Evolutionary conservation across 92 coral and sea anemone genomes (phyloP).

Genomic region (Siderastrea radians): DNA sequence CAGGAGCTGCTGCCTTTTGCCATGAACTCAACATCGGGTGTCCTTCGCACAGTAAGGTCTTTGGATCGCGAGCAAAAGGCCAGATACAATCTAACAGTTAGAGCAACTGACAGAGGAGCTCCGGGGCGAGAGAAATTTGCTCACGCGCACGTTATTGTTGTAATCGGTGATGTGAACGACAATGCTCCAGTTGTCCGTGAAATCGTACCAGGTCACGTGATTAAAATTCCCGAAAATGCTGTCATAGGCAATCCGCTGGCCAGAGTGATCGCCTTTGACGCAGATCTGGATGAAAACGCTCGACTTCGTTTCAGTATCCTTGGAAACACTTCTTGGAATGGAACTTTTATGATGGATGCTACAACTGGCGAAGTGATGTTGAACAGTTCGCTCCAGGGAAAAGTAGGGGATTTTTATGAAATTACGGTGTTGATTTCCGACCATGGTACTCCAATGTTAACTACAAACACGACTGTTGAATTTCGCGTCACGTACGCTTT

Average conservation of each 20-base stretch:
- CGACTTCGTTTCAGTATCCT: constrained; percentile 5
- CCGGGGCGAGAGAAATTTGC: constrained; percentile 57
- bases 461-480: constrained; percentile 44
- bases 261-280: constrained; percentile 50
- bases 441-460: constrained; percentile 32
- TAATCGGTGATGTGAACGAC: constrained; percentile 53
- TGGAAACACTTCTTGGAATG: constrained; percentile 14
- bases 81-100: constrained; percentile 54
- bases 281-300: constrained; percentile 56
- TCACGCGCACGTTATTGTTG: constrained; percentile 29
- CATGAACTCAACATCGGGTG: constrained; percentile 51
- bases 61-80: constrained; percentile 57
- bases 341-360: constrained; percentile 34
- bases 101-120: constrained; percentile 69
- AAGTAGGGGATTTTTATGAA: constrained; percentile 38
- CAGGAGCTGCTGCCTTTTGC: constrained; percentile 38
- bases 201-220: constrained; percentile 36
- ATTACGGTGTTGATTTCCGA: constrained; percentile 47
- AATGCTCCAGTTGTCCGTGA: constrained; percentile 50
- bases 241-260: constrained; percentile 31
- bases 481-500: constrained; percentile 49
- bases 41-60: constrained; percentile 17
- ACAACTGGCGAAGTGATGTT: constrained; percentile 54
- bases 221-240: constrained; percentile 63
- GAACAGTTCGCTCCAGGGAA: constrained; percentile 58